A percentile compares a stretch with the other conserved stretches of the same genome.
These are phyloP conservation scores for Pemphredon lugubris DNA, from an alignment of 2,888 invertebrate species.

Conservation along the genomic window DNA sequence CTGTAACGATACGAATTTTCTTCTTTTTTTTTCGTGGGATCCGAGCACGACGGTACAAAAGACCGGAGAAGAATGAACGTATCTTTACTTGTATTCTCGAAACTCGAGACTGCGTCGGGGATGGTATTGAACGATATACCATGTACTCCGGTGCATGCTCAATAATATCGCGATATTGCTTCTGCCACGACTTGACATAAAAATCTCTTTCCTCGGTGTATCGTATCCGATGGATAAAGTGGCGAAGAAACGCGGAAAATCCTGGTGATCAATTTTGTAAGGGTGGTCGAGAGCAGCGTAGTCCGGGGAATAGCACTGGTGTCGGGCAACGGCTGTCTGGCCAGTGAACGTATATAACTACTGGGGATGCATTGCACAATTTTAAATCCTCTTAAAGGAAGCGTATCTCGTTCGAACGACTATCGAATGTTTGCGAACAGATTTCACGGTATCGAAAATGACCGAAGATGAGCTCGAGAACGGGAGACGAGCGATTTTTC, in stretches of 20 bases:
- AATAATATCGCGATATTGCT: background rate
- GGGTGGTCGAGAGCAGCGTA: conserved; percentile 4
- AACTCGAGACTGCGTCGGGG: no score
- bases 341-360: conserved; percentile 27
- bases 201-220: background rate
- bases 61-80: background rate
- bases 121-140: no score
- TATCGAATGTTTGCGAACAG: no score
- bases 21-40: background rate
- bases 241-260: background rate
- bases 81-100: no score
- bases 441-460: no score
- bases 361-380: conserved; percentile 14
- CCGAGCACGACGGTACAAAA: background rate
- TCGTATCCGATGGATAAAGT: background rate
- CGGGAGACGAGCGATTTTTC: no score
- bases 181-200: background rate
- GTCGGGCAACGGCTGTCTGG: conserved; percentile 22
- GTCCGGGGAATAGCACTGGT: background rate
- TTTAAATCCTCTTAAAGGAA: conserved; percentile 28
- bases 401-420: conserved; percentile 1
- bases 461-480: no score
- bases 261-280: background rate
- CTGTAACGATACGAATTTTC: background rate
- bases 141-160: no score